phyloP scores from a whole-genome alignment of 2,888 invertebrate genomes.

The Acanthopleura granulata region DNA sequence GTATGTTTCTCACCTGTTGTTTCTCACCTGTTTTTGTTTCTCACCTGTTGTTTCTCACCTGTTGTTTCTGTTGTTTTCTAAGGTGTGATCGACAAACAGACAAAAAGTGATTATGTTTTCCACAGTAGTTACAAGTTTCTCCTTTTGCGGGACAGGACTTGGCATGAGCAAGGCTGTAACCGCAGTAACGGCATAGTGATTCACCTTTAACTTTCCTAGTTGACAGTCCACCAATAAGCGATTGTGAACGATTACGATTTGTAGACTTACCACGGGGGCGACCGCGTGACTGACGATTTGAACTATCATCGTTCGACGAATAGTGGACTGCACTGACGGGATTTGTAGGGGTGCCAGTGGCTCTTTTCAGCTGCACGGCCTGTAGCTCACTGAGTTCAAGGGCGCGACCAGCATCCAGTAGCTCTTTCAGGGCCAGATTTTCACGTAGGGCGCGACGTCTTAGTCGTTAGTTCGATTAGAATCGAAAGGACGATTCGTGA shows the following conservation, averaged over 20 bases:
- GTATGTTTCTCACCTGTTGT: too few relatives aligned
- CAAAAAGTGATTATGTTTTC: too few relatives aligned
- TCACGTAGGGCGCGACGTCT: slow-evolving; percentile 16
- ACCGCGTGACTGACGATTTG: slow-evolving; percentile 8
- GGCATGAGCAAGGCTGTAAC: neutral
- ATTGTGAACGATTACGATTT: neutral
- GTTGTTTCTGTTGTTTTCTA: too few relatives aligned
- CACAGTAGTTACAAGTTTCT: too few relatives aligned
- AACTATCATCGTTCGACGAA: neutral
- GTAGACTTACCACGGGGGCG: neutral
- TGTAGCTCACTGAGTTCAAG: neutral
- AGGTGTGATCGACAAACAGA: too few relatives aligned
- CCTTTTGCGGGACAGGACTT: too few relatives aligned
- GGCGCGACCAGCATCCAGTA: slow-evolving; percentile 4
- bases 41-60: too few relatives aligned
- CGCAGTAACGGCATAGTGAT: neutral
- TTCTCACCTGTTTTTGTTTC: too few relatives aligned
- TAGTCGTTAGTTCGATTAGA: neutral
- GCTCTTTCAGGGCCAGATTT: neutral
- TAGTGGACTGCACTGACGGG: neutral
- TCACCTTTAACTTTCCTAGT: neutral
- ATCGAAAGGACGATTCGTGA: slow-evolving; percentile 12
- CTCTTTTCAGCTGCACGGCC: neutral
- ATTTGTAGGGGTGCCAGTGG: neutral
- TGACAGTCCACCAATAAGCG: neutral